Evolutionary conservation across 2,797 vertebrate genomes (phyloP).

Genomic region (Trematomus bernacchii): DNA sequence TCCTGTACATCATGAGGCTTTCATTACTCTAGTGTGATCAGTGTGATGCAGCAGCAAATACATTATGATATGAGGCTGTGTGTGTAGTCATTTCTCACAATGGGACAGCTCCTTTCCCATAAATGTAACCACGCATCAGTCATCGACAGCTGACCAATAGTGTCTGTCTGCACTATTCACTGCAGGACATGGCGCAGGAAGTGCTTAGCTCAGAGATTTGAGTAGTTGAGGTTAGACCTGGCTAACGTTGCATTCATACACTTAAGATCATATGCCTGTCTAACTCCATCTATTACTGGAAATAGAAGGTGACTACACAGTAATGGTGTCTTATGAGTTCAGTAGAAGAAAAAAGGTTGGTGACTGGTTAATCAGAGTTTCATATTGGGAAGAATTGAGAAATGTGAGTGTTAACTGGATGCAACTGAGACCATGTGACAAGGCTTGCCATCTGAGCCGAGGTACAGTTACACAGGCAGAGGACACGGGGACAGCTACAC

Average conservation of each 20-base stretch:
- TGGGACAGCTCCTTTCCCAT: conserved; percentile 26
- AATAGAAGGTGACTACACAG: conserved; percentile 10
- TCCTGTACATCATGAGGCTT: conserved; percentile 13
- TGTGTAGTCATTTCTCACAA: conserved; percentile 33
- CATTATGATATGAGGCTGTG: conserved; percentile 8
- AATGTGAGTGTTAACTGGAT: conserved; percentile 31
- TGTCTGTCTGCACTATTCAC: conserved; percentile 38
- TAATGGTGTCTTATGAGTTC: neutral
- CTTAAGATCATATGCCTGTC: conserved; percentile 15
- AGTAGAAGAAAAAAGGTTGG: neutral
- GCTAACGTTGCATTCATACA: conserved; percentile 16
- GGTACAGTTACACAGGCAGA: conserved; percentile 51
- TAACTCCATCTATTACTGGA: conserved; percentile 14
- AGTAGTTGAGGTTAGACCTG: conserved; percentile 46
- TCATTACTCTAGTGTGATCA: conserved; percentile 31
- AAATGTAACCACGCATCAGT: conserved; percentile 41
- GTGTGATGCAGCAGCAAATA: conserved; percentile 27
- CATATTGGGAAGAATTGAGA: conserved; percentile 2
- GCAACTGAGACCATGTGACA: conserved; percentile 49
- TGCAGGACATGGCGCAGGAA: conserved; percentile 35
- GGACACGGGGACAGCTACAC: conserved; percentile 45
- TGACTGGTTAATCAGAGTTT: conserved; percentile 18
- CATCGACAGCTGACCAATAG: conserved; percentile 29
- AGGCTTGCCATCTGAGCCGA: conserved; percentile 26
- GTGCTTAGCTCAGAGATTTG: conserved; percentile 47